These are phyloP conservation scores for Drosophila meridiana DNA, from an alignment of 2,888 invertebrate genomes.

Conservation along the genomic window DNA sequence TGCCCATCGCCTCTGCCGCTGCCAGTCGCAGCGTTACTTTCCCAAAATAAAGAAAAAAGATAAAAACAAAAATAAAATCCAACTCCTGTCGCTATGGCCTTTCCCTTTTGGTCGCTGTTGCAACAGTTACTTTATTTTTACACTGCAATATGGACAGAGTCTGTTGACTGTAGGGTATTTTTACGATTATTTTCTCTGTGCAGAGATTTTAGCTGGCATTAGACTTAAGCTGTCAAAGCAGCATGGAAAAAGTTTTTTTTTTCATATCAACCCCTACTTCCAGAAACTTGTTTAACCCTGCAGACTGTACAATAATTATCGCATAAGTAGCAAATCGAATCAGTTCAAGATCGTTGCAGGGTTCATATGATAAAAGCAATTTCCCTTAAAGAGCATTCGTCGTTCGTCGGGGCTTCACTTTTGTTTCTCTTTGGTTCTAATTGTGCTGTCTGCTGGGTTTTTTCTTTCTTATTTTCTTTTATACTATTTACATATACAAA, in stretches of 20 bases:
- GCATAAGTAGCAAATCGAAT: constrained; percentile 9
- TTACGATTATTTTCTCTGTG: background rate
- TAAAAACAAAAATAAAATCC: background rate
- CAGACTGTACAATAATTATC: constrained; percentile 34
- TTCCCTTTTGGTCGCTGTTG: constrained; percentile 64
- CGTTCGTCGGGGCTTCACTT: background rate
- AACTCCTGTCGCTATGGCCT: constrained; percentile 64
- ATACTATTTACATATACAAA: constrained; percentile 22
- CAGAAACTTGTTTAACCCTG: constrained; percentile 24
- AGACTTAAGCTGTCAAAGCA: constrained; percentile 14
- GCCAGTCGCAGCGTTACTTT: constrained; percentile 61
- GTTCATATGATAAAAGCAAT: background rate
- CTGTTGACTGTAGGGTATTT: background rate
- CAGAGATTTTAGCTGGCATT: background rate
- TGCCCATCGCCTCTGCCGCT: constrained; percentile 2
- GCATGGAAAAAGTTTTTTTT: constrained; percentile 30
- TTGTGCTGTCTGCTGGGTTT: constrained; percentile 23
- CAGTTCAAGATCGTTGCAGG: constrained; percentile 15
- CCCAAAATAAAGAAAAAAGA: constrained; percentile 41
- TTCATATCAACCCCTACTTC: constrained; percentile 42
- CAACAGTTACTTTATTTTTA: constrained; percentile 59
- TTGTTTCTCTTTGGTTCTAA: constrained; percentile 31
- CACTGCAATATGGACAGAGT: constrained; percentile 28
- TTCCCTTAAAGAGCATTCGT: constrained; percentile 17
- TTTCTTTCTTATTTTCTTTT: constrained; percentile 27